phyloP scores from a whole-genome alignment of 2,113 vertebrate genomes.

The Martes martes region DNA sequence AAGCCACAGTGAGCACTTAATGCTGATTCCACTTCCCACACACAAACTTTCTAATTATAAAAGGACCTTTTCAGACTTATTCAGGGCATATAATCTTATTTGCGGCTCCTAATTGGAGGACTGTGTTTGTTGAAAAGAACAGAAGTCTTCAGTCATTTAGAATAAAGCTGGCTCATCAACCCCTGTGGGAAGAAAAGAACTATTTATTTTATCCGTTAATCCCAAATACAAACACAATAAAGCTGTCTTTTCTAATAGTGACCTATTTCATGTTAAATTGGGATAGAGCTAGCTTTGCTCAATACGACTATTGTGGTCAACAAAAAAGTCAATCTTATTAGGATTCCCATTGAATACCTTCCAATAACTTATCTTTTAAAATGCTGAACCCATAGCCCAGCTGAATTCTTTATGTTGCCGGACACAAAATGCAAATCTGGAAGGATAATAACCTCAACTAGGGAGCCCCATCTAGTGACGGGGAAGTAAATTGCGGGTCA shows the following conservation, averaged over 20 bases:
- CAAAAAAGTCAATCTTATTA: slow-evolving; percentile 72
- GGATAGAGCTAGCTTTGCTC: slow-evolving; percentile 76
- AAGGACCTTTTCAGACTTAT: slow-evolving; percentile 83
- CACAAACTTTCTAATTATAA: slow-evolving; percentile 81
- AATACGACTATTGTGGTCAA: slow-evolving; percentile 77
- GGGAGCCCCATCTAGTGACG: slow-evolving; percentile 84
- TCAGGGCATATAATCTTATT: slow-evolving; percentile 84
- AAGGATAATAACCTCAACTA: slow-evolving; percentile 73
- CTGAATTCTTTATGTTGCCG: background rate
- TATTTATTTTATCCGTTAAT: slow-evolving; percentile 85
- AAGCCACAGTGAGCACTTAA: slow-evolving; percentile 76
- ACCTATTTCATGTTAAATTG: slow-evolving; percentile 82
- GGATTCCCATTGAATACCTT: slow-evolving; percentile 61
- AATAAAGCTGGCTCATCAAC: slow-evolving; percentile 80
- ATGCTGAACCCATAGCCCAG: slow-evolving; percentile 20
- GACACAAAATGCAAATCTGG: background rate
- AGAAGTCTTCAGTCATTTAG: slow-evolving; percentile 84
- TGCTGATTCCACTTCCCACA: slow-evolving; percentile 75
- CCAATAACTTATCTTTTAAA: slow-evolving; percentile 68
- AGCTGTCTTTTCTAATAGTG: slow-evolving; percentile 83
- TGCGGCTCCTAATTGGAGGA: slow-evolving; percentile 84
- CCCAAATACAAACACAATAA: slow-evolving; percentile 83
- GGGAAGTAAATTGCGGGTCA: slow-evolving; percentile 71
- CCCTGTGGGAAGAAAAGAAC: slow-evolving; percentile 82
- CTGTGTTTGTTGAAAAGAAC: slow-evolving; percentile 84